Evolutionary conservation across 2,113 vertebrate genomes (phyloP), one percentile per base, ranked within the genome.

Genomic region (Ariopsis seemanni): DNA sequence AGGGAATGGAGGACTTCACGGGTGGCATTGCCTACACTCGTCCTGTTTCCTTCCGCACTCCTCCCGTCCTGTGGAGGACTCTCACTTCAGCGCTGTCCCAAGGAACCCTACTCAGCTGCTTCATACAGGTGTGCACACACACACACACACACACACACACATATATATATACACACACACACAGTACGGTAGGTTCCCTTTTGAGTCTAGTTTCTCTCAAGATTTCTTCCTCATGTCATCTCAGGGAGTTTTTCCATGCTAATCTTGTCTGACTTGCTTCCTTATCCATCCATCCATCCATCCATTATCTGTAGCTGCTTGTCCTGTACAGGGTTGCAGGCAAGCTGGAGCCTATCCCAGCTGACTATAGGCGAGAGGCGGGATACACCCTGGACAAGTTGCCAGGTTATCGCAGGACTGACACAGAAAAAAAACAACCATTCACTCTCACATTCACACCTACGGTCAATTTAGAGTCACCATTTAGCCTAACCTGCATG

Each of bases 1-100:
- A 96, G 88, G 95, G 94, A 17, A 95, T 96, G 95, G 96, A 96
- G 88, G 96, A 96, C 82, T 96, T 96, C 88, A 96, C 96, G 0
- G 96, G 96, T 0, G 96, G 96, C 34, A 96, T 96, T 7, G 95
- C 95, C 0, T 93, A 93, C 90, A 90, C 93, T 0, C 48, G 94
- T 65, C 52, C 88, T 0, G 89, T 95, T 30, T 89, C 92, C 0
- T 93, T 94, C 42, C 91, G 89, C 6, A 92, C 92, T 17, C 93
- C 95, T 20, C 91, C 12, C 1, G 94, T 94, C 79, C 92, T 96
- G 69, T 96, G 96, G 96, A 94, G 92, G 86, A 82, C 85, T 48
- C 87, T 96, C 55, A 92, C 90, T 0, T 93, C 89, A 0, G 93
- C 95, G 0, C 90, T 95, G 89, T 88, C 91, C 62, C 91, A 93